Evolutionary conservation across 2,888 invertebrate species (phyloP), one percentile per base, ranked within the genome.

Genomic region (Cylloceria caligata): DNA sequence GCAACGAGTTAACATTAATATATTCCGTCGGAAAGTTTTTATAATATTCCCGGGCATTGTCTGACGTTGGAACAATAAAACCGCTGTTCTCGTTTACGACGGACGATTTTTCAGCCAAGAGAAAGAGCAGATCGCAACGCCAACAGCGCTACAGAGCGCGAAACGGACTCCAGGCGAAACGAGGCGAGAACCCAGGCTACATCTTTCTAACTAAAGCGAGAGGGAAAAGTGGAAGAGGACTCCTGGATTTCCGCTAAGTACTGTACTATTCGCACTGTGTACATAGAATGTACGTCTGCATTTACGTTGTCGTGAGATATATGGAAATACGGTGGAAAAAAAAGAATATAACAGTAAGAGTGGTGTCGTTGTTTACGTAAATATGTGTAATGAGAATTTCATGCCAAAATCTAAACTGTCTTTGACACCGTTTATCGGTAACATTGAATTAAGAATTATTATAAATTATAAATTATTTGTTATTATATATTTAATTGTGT

Each of bases 1-100:
- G 89, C 91, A 91, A 92, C 90, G 91, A 92, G 91, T 92, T 92
- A 92, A 91, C 92, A 91, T 92, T 92, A 92, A 92, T 92, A 91
- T 91, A 92, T 92, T 92, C 92, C 90, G 91, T 91, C 91, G 89
- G 88, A 91, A 91, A 92, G 91, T 92, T 92, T 90, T 90, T 90
- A 92, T 91, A 92, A 91, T 92, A 92, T 92, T 91, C 91, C 88
- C 89, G 89, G 88, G 90, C 90, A 91, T 92, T 92, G 91, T 91
- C 91, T 90, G 90, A 88, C 88, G 88, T 55, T 84, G 90, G 90
- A 91, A 92, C 91, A 92, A 92, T 91, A 91, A 91, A 92, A 92
- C 87, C 90, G 89, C 90, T 91, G 91, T 91, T 91, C 91, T 89
- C 91, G 90, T 91, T 92, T 91, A 90, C 90, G 91, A 90, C 89